Evolutionary conservation across 1,140 invertebrate genomes (phyloP).

Genomic region (Achroia grisella): DNA sequence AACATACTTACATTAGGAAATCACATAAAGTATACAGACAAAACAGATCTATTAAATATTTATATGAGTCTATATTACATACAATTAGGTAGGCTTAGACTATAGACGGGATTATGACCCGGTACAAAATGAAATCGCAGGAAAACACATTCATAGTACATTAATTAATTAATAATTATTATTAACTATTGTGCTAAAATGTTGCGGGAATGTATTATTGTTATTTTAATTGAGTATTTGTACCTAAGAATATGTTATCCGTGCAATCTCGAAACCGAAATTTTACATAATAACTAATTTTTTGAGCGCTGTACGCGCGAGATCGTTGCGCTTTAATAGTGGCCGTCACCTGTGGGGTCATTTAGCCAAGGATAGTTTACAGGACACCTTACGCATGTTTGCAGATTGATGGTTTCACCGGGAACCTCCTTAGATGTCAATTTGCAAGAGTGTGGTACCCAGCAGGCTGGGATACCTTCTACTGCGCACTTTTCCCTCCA

Average conservation of each 20-base stretch:
- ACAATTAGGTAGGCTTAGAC: conserved; percentile 70
- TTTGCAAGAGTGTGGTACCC: conserved; percentile 92
- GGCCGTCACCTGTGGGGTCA: conserved; percentile 93
- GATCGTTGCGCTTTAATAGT: conserved; percentile 80
- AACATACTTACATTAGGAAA: conserved; percentile 73
- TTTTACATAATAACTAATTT: conserved; percentile 60
- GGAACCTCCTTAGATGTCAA: conserved; percentile 93
- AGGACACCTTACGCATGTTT: conserved; percentile 94
- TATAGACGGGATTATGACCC: conserved; percentile 72
- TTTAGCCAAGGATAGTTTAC: conserved; percentile 96
- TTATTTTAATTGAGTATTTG: too few relatives aligned
- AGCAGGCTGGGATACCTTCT: conserved; percentile 85
- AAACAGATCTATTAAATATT: conserved; percentile 74
- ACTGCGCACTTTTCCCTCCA: conserved; percentile 95
- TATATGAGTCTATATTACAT: conserved; percentile 75
- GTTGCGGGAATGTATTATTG: too few relatives aligned
- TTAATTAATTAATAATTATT: conserved; percentile 1
- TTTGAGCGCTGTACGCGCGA: conserved; percentile 53
- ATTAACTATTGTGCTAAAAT: neutral
- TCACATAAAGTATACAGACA: conserved; percentile 65
- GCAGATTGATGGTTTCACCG: conserved; percentile 93
- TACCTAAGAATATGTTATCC: conserved; percentile 47
- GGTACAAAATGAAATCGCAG: conserved; percentile 65
- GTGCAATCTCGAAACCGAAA: conserved; percentile 46
- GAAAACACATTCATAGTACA: conserved; percentile 47